These are phyloP conservation scores for Scomberomorus guttatus DNA, from an alignment of 2,797 vertebrate species.

Conservation along the genomic window DNA sequence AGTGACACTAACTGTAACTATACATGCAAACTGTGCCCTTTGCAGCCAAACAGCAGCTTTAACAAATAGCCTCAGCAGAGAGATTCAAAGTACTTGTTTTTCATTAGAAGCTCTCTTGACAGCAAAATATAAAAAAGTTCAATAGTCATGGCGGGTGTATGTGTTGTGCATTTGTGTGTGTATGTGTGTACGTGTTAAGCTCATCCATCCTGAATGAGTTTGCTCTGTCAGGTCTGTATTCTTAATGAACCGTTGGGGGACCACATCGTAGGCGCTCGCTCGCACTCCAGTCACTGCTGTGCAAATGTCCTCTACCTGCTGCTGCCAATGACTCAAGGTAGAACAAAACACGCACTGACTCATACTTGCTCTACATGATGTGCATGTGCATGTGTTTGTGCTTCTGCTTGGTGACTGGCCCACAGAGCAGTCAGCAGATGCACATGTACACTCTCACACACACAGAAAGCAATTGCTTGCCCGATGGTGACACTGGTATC, in stretches of 20 bases:
- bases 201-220: slow-evolving; percentile 77
- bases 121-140: slow-evolving; percentile 53
- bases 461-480: slow-evolving; percentile 70
- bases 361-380: slow-evolving; percentile 48
- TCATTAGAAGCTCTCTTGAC: slow-evolving; percentile 62
- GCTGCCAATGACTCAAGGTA: slow-evolving; percentile 60
- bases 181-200: slow-evolving; percentile 42
- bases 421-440: slow-evolving; percentile 33
- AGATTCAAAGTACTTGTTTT: slow-evolving; percentile 59
- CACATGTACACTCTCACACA: slow-evolving; percentile 46
- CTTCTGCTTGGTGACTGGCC: slow-evolving; percentile 42
- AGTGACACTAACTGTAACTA: slow-evolving; percentile 20
- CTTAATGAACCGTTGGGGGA: slow-evolving; percentile 79
- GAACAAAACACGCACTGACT: slow-evolving; percentile 53
- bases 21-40: slow-evolving; percentile 26
- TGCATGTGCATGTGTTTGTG: slow-evolving; percentile 30
- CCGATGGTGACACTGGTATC: slow-evolving; percentile 72
- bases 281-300: slow-evolving; percentile 59
- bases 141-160: slow-evolving; percentile 38
- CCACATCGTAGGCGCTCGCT: slow-evolving; percentile 53
- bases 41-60: slow-evolving; percentile 34
- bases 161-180: slow-evolving; percentile 23
- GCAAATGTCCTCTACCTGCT: slow-evolving; percentile 65
- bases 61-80: slow-evolving; percentile 52
- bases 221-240: slow-evolving; percentile 72